Evolutionary conservation across 2,797 vertebrate genomes (phyloP).

Genomic region (Malacoctenus gilli): DNA sequence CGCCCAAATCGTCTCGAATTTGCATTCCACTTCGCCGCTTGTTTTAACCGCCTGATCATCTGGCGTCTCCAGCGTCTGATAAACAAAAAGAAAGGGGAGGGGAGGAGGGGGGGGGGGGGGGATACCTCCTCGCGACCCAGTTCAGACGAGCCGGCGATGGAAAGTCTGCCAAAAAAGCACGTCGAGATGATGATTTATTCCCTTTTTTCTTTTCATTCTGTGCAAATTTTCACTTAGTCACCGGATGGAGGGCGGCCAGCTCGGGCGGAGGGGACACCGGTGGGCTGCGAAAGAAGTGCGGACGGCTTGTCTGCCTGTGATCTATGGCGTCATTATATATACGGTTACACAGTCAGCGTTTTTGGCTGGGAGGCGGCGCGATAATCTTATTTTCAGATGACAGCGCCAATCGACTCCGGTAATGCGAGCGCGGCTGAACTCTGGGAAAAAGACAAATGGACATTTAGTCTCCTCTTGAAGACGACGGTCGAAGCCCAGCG

Average conservation of each 20-base stretch:
- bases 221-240: conserved; percentile 25
- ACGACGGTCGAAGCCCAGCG: conserved; percentile 25
- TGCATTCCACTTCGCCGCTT: conserved; percentile 62
- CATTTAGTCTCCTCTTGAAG: conserved; percentile 37
- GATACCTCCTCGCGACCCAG: conserved; percentile 45
- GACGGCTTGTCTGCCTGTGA: conserved; percentile 29
- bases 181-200: too few relatives aligned
- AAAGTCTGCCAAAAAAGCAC: conserved; percentile 46
- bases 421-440: too few relatives aligned
- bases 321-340: conserved; percentile 23
- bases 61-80: conserved; percentile 37
- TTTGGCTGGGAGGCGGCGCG: too few relatives aligned
- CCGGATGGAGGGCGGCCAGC: conserved; percentile 20
- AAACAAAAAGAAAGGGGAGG: conserved; percentile 60
- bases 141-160: conserved; percentile 29
- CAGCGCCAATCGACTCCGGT: too few relatives aligned
- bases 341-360: conserved; percentile 43
- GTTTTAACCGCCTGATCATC: conserved; percentile 56
- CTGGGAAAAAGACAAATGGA: conserved; percentile 23
- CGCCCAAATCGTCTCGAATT: conserved; percentile 62
- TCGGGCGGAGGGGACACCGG: neutral
- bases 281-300: too few relatives aligned
- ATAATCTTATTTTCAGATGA: too few relatives aligned
- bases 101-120: too few relatives aligned
- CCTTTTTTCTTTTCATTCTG: conserved; percentile 33